phyloP scores from a whole-genome alignment of 2,797 vertebrate genomes.

The Eurystomus glaucurus region DNA sequence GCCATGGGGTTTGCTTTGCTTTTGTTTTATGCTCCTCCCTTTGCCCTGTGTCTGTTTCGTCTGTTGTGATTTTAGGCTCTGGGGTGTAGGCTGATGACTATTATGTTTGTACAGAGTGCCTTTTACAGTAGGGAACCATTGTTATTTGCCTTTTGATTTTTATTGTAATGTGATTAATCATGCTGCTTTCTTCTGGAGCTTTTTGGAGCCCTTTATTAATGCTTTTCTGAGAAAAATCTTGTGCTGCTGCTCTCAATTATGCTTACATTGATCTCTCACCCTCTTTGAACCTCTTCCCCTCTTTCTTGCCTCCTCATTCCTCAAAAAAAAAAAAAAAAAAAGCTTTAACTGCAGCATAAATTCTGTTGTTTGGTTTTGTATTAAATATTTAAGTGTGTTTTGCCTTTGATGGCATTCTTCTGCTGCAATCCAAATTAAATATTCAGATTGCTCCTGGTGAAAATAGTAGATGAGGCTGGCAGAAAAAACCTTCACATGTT shows the following conservation, averaged over 20 bases:
- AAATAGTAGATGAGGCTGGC: constrained; percentile 32
- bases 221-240: constrained; percentile 31
- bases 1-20: background rate
- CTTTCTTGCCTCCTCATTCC: constrained; percentile 30
- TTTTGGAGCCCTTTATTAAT: constrained; percentile 47
- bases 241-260: constrained; percentile 52
- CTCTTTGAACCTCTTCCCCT: constrained; percentile 50
- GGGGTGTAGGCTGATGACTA: background rate
- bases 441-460: constrained; percentile 53
- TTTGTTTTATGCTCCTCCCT: background rate
- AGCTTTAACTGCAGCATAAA: background rate
- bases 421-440: constrained; percentile 44
- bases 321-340: background rate
- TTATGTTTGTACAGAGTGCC: background rate
- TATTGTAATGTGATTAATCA: background rate
- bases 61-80: background rate
- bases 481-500: constrained; percentile 17
- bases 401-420: constrained; percentile 30
- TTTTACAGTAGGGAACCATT: background rate
- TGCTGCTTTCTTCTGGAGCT: constrained; percentile 32
- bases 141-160: background rate
- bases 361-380: constrained; percentile 6
- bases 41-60: background rate
- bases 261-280: constrained; percentile 25
- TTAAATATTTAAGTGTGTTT: background rate